Evolutionary conservation across 2,797 vertebrate genomes (phyloP), one percentile per base, ranked within the genome.

Genomic region (Octomys mimax): DNA sequence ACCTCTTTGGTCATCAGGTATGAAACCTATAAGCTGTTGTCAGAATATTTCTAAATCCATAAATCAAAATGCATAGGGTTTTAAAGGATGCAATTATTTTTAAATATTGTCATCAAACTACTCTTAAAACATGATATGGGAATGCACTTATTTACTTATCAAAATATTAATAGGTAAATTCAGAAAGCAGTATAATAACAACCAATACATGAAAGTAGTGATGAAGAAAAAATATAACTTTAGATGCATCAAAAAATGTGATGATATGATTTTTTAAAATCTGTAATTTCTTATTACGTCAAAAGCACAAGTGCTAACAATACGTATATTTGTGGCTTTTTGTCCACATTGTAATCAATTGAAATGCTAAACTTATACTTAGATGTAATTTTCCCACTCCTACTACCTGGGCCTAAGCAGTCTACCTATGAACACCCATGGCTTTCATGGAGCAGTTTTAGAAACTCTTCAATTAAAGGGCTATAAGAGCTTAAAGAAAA

Each of bases 31-130:
- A 11, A 91, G 49, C 10, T 2, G 6, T 62, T 94, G 61, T 85
- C 33, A 92, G n/a, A 92, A 94, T 66, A 91, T 92, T 78, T 79
- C 81, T 84, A 83, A 93, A 90, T 52, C 11, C 49, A 88, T 62
- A 83, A 88, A 82, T 36, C 77, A 90, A 95, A 94, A 91, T 54
- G 11, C 42, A 49, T 4, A 91, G 26, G 18, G 77, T 78, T 83
- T 79, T 88, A 78, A 92, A 93, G 18, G 7, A 89, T 82, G 36
- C 31, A 94, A 36, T 88, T 78, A 82, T 62, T 33, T 12, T 83
- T 13, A 94, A 93, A 91, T 91, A 62, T 28, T 33, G 22, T 57
- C 24, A 84, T 66, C 22, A 81, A 91, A 93, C n/a, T 85, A 52
- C 33, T 87, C 92, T 14, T 64, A 92, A 95, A 70, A 18, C 71